Percentiles rank a stretch among this genome's conserved stretches.
These are phyloP conservation scores for Hormiphora californensis DNA, from an alignment of 37 sponge, comb jelly and placozoan genomes.

Conservation along the genomic window DNA sequence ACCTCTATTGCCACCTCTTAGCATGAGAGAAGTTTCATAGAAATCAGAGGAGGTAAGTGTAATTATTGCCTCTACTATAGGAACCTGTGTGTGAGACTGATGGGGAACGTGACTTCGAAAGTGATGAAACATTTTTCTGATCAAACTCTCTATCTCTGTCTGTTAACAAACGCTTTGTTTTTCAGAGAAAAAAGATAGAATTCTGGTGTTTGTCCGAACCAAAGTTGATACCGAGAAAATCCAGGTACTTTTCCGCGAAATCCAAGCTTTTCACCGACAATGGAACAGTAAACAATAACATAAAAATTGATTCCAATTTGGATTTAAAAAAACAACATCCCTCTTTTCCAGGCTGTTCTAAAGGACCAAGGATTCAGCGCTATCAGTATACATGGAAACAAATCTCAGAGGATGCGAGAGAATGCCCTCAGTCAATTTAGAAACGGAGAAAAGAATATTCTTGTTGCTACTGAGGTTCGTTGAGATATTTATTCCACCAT, in stretches of 20 bases:
- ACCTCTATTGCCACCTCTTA: too few relatives aligned
- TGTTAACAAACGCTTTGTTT: neutral
- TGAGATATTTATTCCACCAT: too few relatives aligned
- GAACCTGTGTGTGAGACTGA: too few relatives aligned
- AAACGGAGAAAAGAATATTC: constrained; percentile 51
- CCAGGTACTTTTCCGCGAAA: neutral
- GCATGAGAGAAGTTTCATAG: too few relatives aligned
- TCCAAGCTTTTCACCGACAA: neutral
- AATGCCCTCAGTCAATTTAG: constrained; percentile 39
- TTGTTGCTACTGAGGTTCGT: constrained; percentile 29
- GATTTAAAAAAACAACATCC: neutral
- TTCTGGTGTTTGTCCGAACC: constrained; percentile 32
- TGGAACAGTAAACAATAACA: too few relatives aligned
- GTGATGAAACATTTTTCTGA: too few relatives aligned
- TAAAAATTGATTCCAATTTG: too few relatives aligned
- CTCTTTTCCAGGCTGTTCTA: neutral
- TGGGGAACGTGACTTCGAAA: too few relatives aligned
- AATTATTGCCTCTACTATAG: too few relatives aligned
- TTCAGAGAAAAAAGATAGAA: constrained; percentile 28
- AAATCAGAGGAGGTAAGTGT: too few relatives aligned
- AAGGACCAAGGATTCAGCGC: constrained; percentile 26
- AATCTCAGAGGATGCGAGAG: constrained; percentile 44
- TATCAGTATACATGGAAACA: constrained; percentile 52
- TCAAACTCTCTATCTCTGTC: too few relatives aligned
- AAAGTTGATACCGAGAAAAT: constrained; percentile 42